Conservation (phyloP, 2,888 invertebrate genomes). For the Dynastes maya region DNA sequence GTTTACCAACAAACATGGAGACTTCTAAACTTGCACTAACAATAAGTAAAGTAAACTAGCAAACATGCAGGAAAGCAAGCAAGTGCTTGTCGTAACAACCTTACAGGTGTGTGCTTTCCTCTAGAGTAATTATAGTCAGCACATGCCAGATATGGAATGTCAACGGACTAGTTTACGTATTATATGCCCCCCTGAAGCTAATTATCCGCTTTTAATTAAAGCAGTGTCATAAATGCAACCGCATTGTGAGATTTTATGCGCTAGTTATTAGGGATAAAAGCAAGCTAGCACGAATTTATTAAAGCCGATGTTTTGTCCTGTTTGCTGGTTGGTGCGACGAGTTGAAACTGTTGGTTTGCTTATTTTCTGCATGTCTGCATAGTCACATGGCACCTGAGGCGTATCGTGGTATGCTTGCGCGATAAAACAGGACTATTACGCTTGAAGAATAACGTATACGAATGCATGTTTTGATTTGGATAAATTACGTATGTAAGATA, state of each 20-base stretch:
- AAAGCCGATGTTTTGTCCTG: conserved; percentile 4
- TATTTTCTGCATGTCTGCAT: no score
- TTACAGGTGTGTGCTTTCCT: not conserved
- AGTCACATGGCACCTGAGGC: no score
- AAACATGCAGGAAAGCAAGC: not conserved
- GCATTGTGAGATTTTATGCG: conserved; percentile 16
- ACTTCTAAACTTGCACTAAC: no score
- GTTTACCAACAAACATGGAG: no score
- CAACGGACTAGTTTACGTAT: not conserved
- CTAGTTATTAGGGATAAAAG: not conserved
- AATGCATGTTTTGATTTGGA: no score
- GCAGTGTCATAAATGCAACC: conserved; percentile 14
- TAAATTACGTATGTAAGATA: no score
- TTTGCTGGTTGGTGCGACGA: not conserved
- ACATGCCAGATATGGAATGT: not conserved
- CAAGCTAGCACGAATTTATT: not conserved
- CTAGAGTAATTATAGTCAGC: not conserved
- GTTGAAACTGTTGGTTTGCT: no score
- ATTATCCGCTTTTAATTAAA: conserved; percentile 29
- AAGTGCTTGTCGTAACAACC: not conserved
- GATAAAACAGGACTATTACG: no score
- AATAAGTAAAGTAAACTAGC: no score
- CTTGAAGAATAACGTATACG: no score
- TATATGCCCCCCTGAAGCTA: not conserved
- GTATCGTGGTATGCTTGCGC: no score